A percentile compares a stretch with the other conserved stretches of the same genome.
These are phyloP conservation scores for Eristalis pertinax DNA, from an alignment of 2,888 invertebrate genomes.

Conservation along the genomic window DNA sequence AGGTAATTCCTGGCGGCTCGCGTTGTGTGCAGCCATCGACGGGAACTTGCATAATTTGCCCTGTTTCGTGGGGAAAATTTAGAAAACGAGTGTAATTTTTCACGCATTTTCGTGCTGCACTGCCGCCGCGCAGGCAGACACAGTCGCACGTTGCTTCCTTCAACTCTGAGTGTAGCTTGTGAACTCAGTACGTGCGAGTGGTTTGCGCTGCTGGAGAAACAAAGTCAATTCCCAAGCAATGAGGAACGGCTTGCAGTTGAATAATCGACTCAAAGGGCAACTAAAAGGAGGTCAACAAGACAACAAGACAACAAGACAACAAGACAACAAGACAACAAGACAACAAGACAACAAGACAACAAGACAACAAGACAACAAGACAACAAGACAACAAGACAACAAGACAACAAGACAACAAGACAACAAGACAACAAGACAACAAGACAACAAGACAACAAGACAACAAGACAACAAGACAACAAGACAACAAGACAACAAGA, in stretches of 20 bases:
- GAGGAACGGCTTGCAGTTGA: background rate
- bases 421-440: background rate
- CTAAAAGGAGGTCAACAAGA: background rate
- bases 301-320: background rate
- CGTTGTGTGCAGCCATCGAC: background rate
- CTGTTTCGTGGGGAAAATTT: conserved; percentile 61
- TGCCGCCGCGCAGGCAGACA: background rate
- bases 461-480: background rate
- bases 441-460: background rate
- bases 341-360: background rate
- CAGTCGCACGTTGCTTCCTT: conserved; percentile 46
- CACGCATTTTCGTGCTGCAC: conserved; percentile 45
- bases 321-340: background rate
- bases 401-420: background rate
- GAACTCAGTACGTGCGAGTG: conserved; percentile 63
- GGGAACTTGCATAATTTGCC: conserved; percentile 25
- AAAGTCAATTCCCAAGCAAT: conserved; percentile 56
- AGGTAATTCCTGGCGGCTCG: conserved; percentile 34
- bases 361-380: background rate
- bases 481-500: background rate
- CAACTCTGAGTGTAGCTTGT: conserved; percentile 55
- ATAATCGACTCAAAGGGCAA: background rate
- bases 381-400: background rate
- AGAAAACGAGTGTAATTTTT: conserved; percentile 63
- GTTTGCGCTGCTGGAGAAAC: conserved; percentile 33